Base-by-base conservation (phyloP, 2,888 invertebrate species). In the Sinhomidia bicolor region DNA sequence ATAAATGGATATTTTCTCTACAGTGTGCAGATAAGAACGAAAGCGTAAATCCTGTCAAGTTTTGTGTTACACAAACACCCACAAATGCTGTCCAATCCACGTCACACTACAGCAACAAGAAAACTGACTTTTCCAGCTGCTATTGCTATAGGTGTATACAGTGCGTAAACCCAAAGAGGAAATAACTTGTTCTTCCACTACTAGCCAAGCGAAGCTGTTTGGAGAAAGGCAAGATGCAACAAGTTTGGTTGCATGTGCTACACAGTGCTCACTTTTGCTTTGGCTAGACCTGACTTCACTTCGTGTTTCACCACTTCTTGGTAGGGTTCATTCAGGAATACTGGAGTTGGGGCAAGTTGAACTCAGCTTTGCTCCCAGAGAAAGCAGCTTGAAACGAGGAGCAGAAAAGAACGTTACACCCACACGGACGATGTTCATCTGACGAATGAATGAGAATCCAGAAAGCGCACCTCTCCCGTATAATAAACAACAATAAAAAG, bases 221-320 rank as follows among this genome's bases (percentile, higher is more conserved):
- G 36, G 57, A 62, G 32, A 51, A 10, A 29, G 14, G 57, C 14
- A 47, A 80, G 88, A 89, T 85, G 88, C 88, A 89, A 89, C 88
- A 89, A 89, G 85, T n/a, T n/a, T 89, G 88, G 88, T 89, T 89
- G 84, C 88, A 89, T 89, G 88, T 87, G 87, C 26, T 68, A n/a
- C 29, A 2, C 29, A 5, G 36, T 5, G 36, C n/a, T 26, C 3
- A 26, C 32, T 51, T 51, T 12, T 26, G 7, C 14, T 51, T 29
- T 54, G 20, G 12, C 65, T n/a, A n/a, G n/a, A 26, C 68, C 17
- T 17, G 68, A 20, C n/a, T 57, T 10, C 47, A 47, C 47, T 14
- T 36, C 3, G 7, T 36, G 7, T 36, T 36, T 36, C 36, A 36
- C 36, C 47, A 7, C 47, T 47, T 47, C 47, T n/a, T 32, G 32